Percentiles rank a stretch among this genome's conserved stretches.
Evolutionary conservation across 2,113 vertebrate genomes (phyloP).

Genomic region (Silurus asotus): DNA sequence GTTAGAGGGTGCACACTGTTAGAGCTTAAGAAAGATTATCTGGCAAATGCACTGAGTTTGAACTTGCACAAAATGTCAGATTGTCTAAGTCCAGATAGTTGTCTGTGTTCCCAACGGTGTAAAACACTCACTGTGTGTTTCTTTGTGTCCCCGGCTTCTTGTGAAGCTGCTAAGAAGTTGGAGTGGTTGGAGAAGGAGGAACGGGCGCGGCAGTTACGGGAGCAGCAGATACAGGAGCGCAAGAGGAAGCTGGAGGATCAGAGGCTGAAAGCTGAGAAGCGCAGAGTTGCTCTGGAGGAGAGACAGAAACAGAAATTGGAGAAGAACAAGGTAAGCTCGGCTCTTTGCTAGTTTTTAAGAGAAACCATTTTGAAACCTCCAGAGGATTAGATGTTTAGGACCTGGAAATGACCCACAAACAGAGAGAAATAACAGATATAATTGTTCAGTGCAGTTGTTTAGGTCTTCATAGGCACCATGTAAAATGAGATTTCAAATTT

Average conservation of each 20-base stretch:
- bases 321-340: slow-evolving; percentile 87
- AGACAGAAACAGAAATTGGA: slow-evolving; percentile 91
- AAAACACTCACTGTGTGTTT: not conserved
- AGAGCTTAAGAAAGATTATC: no score
- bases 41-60: no score
- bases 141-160: not conserved
- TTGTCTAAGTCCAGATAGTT: not conserved
- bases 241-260: slow-evolving; percentile 87
- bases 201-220: slow-evolving; percentile 83
- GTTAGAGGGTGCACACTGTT: no score
- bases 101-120: not conserved
- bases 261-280: slow-evolving; percentile 85
- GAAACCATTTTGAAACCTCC: not conserved
- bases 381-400: not conserved
- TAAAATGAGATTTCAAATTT: not conserved
- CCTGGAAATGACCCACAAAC: not conserved
- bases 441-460: not conserved
- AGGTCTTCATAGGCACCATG: not conserved
- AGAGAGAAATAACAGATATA: not conserved
- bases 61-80: no score
- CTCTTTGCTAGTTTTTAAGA: not conserved
- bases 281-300: slow-evolving; percentile 84
- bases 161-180: slow-evolving; percentile 84
- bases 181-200: slow-evolving; percentile 97
- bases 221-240: slow-evolving; percentile 91